phyloP scores from a whole-genome alignment of 1,140 invertebrate species.

The Nixonia krombeini region DNA sequence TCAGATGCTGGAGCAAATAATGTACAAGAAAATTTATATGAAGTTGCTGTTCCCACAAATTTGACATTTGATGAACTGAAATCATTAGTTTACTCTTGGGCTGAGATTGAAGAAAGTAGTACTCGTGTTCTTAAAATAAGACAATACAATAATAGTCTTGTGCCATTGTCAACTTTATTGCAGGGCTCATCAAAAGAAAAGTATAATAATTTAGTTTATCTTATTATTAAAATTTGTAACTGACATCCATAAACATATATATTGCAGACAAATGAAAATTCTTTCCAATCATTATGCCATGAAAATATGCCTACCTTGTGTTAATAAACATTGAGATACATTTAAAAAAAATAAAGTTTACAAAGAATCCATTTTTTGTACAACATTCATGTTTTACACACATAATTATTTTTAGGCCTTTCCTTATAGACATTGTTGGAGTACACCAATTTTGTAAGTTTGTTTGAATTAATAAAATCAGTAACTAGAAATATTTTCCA shows the following conservation, averaged over 20 bases:
- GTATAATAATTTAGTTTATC: slow-evolving; percentile 35
- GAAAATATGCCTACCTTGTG: too few species aligned
- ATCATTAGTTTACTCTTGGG: slow-evolving; percentile 50
- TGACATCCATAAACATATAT: slow-evolving; percentile 13
- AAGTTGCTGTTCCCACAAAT: slow-evolving; percentile 49
- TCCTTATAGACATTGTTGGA: slow-evolving; percentile 59
- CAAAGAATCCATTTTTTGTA: slow-evolving; percentile 8
- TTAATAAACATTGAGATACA: neutral
- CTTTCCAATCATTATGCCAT: too few species aligned
- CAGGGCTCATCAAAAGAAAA: slow-evolving; percentile 56
- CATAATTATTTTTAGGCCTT: slow-evolving; percentile 59
- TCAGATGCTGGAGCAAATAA: slow-evolving; percentile 47
- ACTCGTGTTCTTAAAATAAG: slow-evolving; percentile 59
- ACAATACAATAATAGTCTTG: slow-evolving; percentile 58
- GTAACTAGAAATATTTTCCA: neutral
- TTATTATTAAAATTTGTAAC: slow-evolving; percentile 6
- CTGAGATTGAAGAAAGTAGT: slow-evolving; percentile 51
- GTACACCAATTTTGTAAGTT: slow-evolving; percentile 64
- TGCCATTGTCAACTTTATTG: slow-evolving; percentile 57
- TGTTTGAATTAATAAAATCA: slow-evolving; percentile 4
- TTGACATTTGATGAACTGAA: slow-evolving; percentile 56
- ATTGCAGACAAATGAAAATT: neutral
- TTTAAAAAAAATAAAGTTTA: slow-evolving; percentile 1
- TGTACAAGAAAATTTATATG: slow-evolving; percentile 43
- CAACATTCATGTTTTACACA: too few species aligned